Base-by-base conservation (phyloP, 2,888 invertebrate genomes). In the Euspilapteryx auroguttella region DNA sequence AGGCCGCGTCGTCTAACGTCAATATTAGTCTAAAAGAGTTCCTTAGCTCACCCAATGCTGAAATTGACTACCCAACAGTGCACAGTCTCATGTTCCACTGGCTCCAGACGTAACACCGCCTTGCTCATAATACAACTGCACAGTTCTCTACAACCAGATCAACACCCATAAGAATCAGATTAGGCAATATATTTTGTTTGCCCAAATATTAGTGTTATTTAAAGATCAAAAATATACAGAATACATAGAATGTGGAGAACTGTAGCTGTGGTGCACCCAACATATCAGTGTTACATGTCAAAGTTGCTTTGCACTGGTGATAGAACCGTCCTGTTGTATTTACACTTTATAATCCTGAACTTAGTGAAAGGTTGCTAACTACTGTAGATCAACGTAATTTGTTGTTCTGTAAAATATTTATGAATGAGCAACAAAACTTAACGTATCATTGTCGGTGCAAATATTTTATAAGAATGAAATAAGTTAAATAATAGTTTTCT, bases 81-180 rank as follows among this genome's bases (percentile, higher is more conserved):
- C 75, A 75, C 55, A 73, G 71, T 44, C 71, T 75, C 38, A 75
- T 75, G 75, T 69, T 75, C 44, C 75, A 75, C 47, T 75, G 75
- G 75, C 50, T 75, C 48, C 75, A 75, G 41, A 73, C 75, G 62
- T 75, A 75, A 63, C 71, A 49, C 37, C 38, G 8, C 37, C 37
- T 31, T 10, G 17, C 17, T 17, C 17, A n/a, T n/a, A n/a, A 21
- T 32, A 12, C 24, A 15, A 14, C 15, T 17, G 10, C 11, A 20
- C 21, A 21, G 27, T 12, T 20, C 12, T 11, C 12, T 25, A 14
- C 17, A 5, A 17, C 17, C 17, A 17, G 17, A 17, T 24, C 13
- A 6, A 20, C 6, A 6, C 6, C 9, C 9, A 9, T 20, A 7
- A 7, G 6, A 20, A 7, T n/a, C n/a, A n/a, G n/a, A 17, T 17